Base-by-base conservation (phyloP, 1,140 invertebrate species). In the Nylanderia fulva region DNA sequence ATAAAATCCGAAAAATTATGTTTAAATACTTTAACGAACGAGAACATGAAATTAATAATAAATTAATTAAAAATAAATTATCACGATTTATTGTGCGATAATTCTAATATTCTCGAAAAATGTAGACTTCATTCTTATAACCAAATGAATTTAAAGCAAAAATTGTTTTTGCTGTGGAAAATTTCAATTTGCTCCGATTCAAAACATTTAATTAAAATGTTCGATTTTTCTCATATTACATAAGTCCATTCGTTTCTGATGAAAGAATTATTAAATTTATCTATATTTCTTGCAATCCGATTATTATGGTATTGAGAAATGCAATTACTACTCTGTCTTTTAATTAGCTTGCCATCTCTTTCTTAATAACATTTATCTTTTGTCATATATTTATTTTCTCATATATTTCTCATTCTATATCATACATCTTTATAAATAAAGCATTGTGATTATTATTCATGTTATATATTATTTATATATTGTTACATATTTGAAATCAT, bases 281-380 rank as follows among this genome's bases (percentile, higher is more conserved):
- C 15, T 80, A 27, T 80, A 71, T 80, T 71, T 52, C 48, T 52
- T 29, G 36, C 36, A 58, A 80, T 80, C 77, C 64, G 77, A 80
- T 80, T 80, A 80, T 71, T 80, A 71, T 29, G 7, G 15, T 56
- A 68, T 79, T 27, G 45, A 39, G 48, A 56, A 56, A 80, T 71
- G 15, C 11, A 80, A 69, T 80, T 69, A 27, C 33, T 56, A 48
- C 15, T 80, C 9, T 66, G 13, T 52, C 36, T 80, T 80, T 71
- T 80, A 80, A 80, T 80, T 71, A 33, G 33, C 2, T 42, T 4
- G 13, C 8, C 13, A 36, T 54, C 68, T 15, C 3, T 56, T 69
- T 69, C 13, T 9, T 27, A 21, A 77, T 42, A 42, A 29, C 9
- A 71, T 39, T 71, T 80, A n/a, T 77, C 4, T 21, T n/a, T 21